Percentiles rank a stretch among this genome's conserved stretches.
Conservation (phyloP, 2,113 vertebrate genomes). For the Callithrix jacchus region DNA sequence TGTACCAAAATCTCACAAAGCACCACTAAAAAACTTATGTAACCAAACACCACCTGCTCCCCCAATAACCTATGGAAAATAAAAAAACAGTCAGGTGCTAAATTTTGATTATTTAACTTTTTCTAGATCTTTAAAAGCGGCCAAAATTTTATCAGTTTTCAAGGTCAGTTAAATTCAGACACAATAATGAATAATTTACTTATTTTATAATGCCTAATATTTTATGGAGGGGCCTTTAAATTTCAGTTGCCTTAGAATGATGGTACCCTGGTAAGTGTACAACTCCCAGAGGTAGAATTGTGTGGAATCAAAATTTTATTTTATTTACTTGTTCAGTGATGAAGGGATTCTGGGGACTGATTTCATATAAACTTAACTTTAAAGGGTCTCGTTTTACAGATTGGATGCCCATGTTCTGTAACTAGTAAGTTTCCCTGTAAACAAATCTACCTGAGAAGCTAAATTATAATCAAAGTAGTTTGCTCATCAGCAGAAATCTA, state of each 20-base stretch:
- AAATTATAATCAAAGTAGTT: background rate
- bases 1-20: too few species aligned
- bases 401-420: background rate
- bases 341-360: background rate
- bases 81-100: background rate
- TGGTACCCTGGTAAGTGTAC: background rate
- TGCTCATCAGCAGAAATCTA: background rate
- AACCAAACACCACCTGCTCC: too few species aligned
- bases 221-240: background rate
- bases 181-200: background rate
- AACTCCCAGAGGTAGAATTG: background rate
- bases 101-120: background rate
- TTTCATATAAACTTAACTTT: background rate
- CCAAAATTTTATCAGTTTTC: background rate
- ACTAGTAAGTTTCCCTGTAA: background rate
- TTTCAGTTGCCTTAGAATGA: background rate
- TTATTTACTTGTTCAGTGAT: background rate
- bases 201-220: background rate
- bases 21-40: too few species aligned
- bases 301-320: background rate
- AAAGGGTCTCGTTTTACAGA: background rate
- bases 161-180: background rate
- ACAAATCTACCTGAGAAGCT: background rate
- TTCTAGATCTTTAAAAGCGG: background rate
- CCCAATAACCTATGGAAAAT: too few species aligned